These are phyloP conservation scores for Anguilla rostrata DNA, from an alignment of 2,113 vertebrate species.

Conservation along the genomic window DNA sequence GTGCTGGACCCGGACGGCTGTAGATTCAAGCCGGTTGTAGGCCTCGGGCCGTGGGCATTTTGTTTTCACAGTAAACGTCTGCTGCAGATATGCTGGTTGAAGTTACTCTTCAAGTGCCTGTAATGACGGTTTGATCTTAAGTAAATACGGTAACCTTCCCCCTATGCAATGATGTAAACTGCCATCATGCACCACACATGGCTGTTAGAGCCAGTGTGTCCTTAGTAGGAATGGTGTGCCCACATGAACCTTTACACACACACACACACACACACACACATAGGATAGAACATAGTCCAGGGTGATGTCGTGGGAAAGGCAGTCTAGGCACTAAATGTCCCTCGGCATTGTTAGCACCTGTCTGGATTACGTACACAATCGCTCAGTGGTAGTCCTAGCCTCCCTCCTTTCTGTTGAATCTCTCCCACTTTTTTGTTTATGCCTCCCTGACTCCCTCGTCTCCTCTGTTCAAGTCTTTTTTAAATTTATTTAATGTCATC, in stretches of 20 bases:
- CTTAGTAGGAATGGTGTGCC: not conserved
- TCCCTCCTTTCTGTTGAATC: not conserved
- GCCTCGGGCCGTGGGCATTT: too few species aligned
- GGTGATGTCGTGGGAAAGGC: not conserved
- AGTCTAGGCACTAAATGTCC: not conserved
- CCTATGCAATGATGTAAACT: not conserved
- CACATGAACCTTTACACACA: not conserved
- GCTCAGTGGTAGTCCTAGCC: not conserved
- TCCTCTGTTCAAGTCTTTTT: not conserved
- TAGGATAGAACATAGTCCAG: not conserved
- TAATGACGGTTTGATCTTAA: not conserved
- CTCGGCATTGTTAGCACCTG: not conserved
- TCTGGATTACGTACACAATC: not conserved
- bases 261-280: conserved; percentile 4
- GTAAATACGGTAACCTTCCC: not conserved
- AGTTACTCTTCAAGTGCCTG: not conserved
- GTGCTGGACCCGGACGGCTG: not conserved
- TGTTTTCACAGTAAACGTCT: too few species aligned
- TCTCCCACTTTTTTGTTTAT: not conserved
- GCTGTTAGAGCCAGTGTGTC: not conserved
- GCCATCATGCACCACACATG: not conserved
- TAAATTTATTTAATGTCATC: not conserved
- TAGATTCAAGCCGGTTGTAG: not conserved
- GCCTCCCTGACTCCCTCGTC: not conserved
- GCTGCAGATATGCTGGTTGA: not conserved